These are phyloP conservation scores for Neoarius graeffei DNA, from an alignment of 2,113 vertebrate genomes.

Conservation along the genomic window DNA sequence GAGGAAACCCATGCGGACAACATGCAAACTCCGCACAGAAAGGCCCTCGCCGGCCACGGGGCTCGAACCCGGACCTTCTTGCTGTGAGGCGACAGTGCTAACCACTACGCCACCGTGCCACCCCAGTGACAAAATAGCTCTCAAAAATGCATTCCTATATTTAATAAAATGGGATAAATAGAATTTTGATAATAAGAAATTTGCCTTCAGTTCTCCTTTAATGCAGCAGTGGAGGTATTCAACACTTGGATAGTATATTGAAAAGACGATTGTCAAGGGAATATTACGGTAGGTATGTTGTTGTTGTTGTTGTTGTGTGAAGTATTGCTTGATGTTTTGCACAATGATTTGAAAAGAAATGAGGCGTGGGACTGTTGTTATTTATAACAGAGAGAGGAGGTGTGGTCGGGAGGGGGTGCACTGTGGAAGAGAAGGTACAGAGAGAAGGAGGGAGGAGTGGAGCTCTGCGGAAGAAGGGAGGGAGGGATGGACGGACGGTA, in stretches of 20 bases:
- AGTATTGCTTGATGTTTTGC: neutral
- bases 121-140: too few relatives aligned
- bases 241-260: neutral
- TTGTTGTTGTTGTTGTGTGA: neutral
- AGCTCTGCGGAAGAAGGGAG: constrained; percentile 38
- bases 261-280: neutral
- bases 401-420: constrained; percentile 10
- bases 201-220: too few relatives aligned
- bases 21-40: too few relatives aligned
- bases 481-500: neutral
- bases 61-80: too few relatives aligned
- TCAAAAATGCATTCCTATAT: too few relatives aligned
- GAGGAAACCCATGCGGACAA: too few relatives aligned
- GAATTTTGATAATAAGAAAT: too few relatives aligned
- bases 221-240: neutral
- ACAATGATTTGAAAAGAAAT: neutral
- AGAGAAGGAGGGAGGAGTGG: constrained; percentile 22
- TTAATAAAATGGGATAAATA: too few relatives aligned
- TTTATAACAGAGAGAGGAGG: constrained; percentile 15
- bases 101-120: too few relatives aligned
- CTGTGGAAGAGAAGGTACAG: constrained; percentile 37
- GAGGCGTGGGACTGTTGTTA: neutral
- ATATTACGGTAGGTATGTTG: neutral
- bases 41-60: too few relatives aligned
- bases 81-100: too few relatives aligned